Base-by-base conservation (phyloP, 2,797 vertebrate species). In the Manis javanica region DNA sequence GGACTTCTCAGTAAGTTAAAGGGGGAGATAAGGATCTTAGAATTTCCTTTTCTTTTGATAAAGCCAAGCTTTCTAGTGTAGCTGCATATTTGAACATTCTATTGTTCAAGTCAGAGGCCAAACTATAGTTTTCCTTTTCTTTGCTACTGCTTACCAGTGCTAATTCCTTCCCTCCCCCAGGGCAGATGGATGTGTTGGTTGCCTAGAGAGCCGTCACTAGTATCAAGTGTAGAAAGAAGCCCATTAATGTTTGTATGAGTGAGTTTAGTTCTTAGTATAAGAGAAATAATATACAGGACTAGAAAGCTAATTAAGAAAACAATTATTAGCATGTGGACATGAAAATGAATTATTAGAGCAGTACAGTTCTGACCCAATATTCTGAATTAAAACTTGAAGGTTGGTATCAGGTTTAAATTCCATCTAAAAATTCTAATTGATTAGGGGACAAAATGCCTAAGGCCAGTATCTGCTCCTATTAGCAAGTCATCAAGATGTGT, bases 181-280 rank as follows among this genome's bases (percentile, higher is more conserved):
- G 55, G 94, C 88, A 96, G 88, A 92, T 77, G 77, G 37, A 37
- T 92, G 88, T 77, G 55, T 72, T 66, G 88, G 88, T 51, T 78
- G 31, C 51, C 53, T 51, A 83, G 21, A 85, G 89, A 72, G 46
- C 63, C 81, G 53, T 96, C 51, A 90, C 23, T 24, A 84, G 90
- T 24, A 87, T 79, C 69, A 93, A 95, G 19, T 46, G 13, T 42
- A 83, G 88, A 69, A 39, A 71, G 96, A 96, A 79, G 86, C n/a
- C 82, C 18, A 39, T 51, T 96, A 63, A 61, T 78, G 21, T 83
- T 91, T 39, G 37, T 39, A 39, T 39, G 37, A 37, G 37, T 37
- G 37, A 39, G 37, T 39, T 39, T 39, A 39, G 37, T 39, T 39
- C 3, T 39, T 39, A 39, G 37, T 39, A 39, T 39, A 39, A 39